Percentiles rank a stretch among this genome's conserved stretches.
phyloP scores from a whole-genome alignment of 2,113 vertebrate species.

The Channa maculata region DNA sequence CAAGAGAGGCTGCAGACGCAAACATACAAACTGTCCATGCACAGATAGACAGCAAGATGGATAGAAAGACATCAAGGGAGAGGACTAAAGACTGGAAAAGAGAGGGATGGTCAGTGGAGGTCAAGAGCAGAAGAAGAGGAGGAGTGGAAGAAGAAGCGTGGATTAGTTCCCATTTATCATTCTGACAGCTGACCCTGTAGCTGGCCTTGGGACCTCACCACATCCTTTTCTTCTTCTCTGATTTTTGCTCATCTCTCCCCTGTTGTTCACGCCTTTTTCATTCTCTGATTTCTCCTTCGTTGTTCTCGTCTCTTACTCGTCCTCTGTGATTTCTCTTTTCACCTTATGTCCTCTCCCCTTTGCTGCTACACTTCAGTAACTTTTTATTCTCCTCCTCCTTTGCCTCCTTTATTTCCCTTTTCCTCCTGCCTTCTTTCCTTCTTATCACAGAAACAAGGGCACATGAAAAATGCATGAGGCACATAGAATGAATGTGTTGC shows the following conservation, averaged over 20 bases:
- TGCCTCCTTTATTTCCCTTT: not conserved
- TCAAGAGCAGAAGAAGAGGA: slow-evolving; percentile 51
- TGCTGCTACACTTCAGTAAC: not conserved
- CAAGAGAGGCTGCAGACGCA: too few relatives aligned
- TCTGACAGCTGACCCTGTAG: slow-evolving; percentile 78
- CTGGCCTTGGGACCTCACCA: slow-evolving; percentile 74
- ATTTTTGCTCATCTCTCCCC: slow-evolving; percentile 40
- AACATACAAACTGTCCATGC: not conserved
- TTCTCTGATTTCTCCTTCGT: slow-evolving; percentile 39
- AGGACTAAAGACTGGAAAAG: not conserved
- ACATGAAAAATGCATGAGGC: slow-evolving; percentile 39
- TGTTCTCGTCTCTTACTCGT: slow-evolving; percentile 9
- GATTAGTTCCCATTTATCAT: slow-evolving; percentile 76
- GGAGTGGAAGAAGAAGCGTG: slow-evolving; percentile 55
- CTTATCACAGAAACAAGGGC: slow-evolving; percentile 5
- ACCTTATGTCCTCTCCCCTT: not conserved
- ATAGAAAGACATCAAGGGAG: not conserved
- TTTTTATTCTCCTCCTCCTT: slow-evolving; percentile 3
- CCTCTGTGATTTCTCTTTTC: not conserved
- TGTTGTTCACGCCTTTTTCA: slow-evolving; percentile 50
- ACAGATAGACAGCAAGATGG: not conserved
- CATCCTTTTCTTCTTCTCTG: slow-evolving; percentile 49
- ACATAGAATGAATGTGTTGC: slow-evolving; percentile 24
- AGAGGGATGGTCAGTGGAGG: slow-evolving; percentile 31
- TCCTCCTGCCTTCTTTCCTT: too few relatives aligned